These are phyloP conservation scores for Pollenia amentaria DNA, from an alignment of 2,888 invertebrate species.

Conservation along the genomic window DNA sequence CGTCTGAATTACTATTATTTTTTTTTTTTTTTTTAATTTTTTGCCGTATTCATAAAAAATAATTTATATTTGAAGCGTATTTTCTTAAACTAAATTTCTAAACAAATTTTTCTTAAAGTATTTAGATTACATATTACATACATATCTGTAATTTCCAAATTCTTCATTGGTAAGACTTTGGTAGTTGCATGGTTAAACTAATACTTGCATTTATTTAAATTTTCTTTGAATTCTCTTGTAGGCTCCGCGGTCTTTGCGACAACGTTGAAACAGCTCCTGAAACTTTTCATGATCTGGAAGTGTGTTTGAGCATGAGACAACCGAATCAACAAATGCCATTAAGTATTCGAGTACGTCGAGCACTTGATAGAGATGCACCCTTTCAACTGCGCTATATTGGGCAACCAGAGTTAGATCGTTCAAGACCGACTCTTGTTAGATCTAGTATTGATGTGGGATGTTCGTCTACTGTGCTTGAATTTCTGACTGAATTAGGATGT, in stretches of 20 bases:
- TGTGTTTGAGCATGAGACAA: slow-evolving; percentile 92
- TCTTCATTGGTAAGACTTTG: too few species aligned
- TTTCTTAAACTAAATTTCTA: too few species aligned
- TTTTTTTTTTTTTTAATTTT: too few species aligned
- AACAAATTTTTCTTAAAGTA: too few species aligned
- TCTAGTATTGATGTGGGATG: slow-evolving; percentile 97
- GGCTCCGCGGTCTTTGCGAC: slow-evolving; percentile 91
- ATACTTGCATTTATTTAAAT: too few species aligned
- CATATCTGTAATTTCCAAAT: too few species aligned
- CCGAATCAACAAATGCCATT: slow-evolving; percentile 89
- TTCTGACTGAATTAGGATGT: slow-evolving; percentile 95
- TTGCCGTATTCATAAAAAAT: too few species aligned
- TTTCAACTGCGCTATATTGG: slow-evolving; percentile 97
- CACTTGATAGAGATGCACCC: slow-evolving; percentile 88
- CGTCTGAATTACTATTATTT: too few species aligned
- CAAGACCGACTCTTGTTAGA: slow-evolving; percentile 94
- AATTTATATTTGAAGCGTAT: too few species aligned
- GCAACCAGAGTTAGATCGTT: slow-evolving; percentile 94
- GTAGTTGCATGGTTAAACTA: too few species aligned
- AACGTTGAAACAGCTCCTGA: slow-evolving; percentile 96
- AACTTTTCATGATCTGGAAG: slow-evolving; percentile 96
- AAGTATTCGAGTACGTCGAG: slow-evolving; percentile 92
- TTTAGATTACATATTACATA: too few species aligned
- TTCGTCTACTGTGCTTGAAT: slow-evolving; percentile 94
- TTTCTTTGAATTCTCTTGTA: neutral